Base-by-base conservation (phyloP, 2,797 vertebrate species). In the Cirrhinus molitorella region DNA sequence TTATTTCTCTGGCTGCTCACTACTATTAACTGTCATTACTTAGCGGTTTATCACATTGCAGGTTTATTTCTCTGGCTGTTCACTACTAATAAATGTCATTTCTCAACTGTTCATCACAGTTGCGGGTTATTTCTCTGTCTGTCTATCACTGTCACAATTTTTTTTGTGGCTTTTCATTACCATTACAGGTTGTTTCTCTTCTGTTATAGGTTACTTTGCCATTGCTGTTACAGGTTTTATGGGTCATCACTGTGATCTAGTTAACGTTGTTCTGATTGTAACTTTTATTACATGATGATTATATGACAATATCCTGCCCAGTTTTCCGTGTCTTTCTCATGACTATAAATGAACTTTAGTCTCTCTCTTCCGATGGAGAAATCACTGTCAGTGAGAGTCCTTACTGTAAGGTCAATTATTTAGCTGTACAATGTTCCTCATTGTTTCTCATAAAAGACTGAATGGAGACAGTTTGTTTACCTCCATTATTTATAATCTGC, bases 391-490 rank as follows among this genome's bases (percentile, higher is more conserved):
- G 68, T 5, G 43, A 4, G 4, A 49, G 43, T 3, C 17, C 43
- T 70, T 19, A 7, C 25, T 19, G 23, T 31, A 71, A 72, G 45
- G 45, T 28, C 28, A 53, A 0, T 55, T n/a, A n/a, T 14, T 55
- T 16, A 53, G 28, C 28, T 6, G 3, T 34, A n/a, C 71, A 73
- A 14, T 53, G 71, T 73, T 53, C 71, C 28, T 34, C 71, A n/a
- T 34, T 73, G 49, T 73, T 53, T 49, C 47, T 21, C 17, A 31
- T 72, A 31, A 72, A 55, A 37, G 49, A n/a, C 28, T 34, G 71
- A 73, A 73, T 73, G 47, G 25, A 51, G 70, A 13, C 16, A 0
- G 28, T 73, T 55, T 55, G 28, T 73, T 73, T 73, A 37, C 28
- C 19, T 73, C 47, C 3, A 73, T 53, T 37, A 37, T 73, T 37